phyloP scores from a whole-genome alignment of 2,113 vertebrate genomes.

The Callopanchax toddi region DNA sequence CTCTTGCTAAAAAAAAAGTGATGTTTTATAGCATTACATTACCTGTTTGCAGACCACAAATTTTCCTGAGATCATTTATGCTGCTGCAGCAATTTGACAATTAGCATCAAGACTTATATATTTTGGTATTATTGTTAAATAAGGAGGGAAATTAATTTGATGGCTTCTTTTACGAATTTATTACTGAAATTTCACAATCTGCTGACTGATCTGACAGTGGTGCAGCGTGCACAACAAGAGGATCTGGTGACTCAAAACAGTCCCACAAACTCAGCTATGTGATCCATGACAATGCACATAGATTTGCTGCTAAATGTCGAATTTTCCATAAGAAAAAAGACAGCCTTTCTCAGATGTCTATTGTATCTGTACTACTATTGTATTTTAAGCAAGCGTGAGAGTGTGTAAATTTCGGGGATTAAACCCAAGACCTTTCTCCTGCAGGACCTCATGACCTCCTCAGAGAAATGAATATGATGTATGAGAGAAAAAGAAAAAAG shows the following conservation, averaged over 20 bases:
- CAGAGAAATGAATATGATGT: slow-evolving; percentile 29
- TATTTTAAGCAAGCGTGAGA: slow-evolving; percentile 21
- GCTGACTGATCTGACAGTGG: slow-evolving; percentile 24
- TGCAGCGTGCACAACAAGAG: slow-evolving; percentile 8
- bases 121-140: too few species aligned
- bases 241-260: slow-evolving; percentile 13
- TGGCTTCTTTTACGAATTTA: too few species aligned
- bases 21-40: too few species aligned
- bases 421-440: slow-evolving; percentile 30
- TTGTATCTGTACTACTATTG: slow-evolving; percentile 21
- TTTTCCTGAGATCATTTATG: too few species aligned
- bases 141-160: too few species aligned
- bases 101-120: too few species aligned
- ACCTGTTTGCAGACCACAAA: too few species aligned
- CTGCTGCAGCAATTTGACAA: too few species aligned
- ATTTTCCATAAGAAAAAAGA: slow-evolving; percentile 16
- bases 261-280: slow-evolving; percentile 13
- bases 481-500: slow-evolving; percentile 7
- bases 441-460: slow-evolving; percentile 32
- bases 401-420: slow-evolving; percentile 39
- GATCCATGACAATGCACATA: slow-evolving; percentile 20
- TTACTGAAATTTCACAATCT: too few species aligned
- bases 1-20: too few species aligned
- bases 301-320: slow-evolving; percentile 41
- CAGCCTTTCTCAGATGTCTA: not conserved